Base-by-base conservation (phyloP, 2,113 vertebrate species). In the Gnathonemus echidnorhynchus region DNA sequence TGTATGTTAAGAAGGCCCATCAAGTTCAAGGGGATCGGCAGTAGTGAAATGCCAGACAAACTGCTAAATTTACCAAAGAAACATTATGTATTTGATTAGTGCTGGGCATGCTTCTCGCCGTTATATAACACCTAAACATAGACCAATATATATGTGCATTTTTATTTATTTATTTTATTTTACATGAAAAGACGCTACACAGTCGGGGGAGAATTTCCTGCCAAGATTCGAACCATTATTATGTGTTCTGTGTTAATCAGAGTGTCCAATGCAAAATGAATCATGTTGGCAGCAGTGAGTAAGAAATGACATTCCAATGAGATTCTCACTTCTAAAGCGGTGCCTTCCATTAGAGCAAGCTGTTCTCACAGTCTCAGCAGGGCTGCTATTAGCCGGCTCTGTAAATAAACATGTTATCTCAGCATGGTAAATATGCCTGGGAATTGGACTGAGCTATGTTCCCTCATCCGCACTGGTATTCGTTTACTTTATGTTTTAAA, bases 341-440 rank as follows among this genome's bases (percentile, higher is more conserved):
- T 52, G 70, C 31, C 66, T 48, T 70, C 56, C 17, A 31, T 77
- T 70, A 89, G 27, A 35, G 70, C 49, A 52, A 53, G n/a, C 88
- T 50, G 88, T 46, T 45, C 88, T 17, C 56, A 70, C 88, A 46
- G 58, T 46, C 62, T 88, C 27, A 39, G 62, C 88, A 80, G 66
- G 62, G 27, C 88, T 52, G n/a, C 46, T 52, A 89, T 89, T 89
- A 89, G 70, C 13, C 6, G 21, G 66, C 66, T 80, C 70, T 89
- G 88, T 89, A 89, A 89, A 89, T 80, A 74, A 89, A 74, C 62
- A 27, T 21, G 70, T 80, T 80, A 74, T 52, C 88, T 24, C 88
- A 46, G 66, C 88, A 89, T 89, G 88, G 66, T 80, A 35, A 89
- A 89, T 89, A 80, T 50, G 66, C 46, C 70, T 89, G 13, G 24